These are phyloP conservation scores for Coecobrya sp. DNA, from an alignment of 2,888 invertebrate genomes.

Conservation along the genomic window DNA sequence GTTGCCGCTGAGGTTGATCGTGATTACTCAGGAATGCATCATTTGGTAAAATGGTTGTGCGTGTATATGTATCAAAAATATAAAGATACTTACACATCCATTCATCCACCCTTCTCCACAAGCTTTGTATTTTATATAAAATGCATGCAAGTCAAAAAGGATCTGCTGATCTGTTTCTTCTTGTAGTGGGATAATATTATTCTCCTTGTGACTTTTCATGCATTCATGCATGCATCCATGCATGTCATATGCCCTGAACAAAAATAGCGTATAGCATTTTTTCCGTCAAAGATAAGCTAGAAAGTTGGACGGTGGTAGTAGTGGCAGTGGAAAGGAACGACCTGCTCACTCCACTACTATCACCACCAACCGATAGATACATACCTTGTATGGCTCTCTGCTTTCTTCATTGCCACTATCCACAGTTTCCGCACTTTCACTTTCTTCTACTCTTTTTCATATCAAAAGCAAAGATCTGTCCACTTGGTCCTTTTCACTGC, in stretches of 20 bases:
- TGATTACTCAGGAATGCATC: conserved; percentile 43
- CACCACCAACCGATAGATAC: not conserved
- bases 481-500: conserved; percentile 69
- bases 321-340: not conserved
- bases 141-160: not conserved
- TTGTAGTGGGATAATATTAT: conserved; percentile 1
- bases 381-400: not conserved
- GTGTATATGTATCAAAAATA: not conserved
- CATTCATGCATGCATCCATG: conserved; percentile 22
- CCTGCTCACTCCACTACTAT: not conserved
- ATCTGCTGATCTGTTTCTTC: conserved; percentile 18
- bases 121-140: not conserved
- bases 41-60: not conserved
- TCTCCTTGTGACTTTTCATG: conserved; percentile 16
- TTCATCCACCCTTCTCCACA: not conserved
- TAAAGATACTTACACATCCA: not conserved
- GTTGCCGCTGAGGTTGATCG: not conserved
- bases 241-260: not conserved
- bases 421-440: conserved; percentile 68
- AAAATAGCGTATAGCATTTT: not conserved
- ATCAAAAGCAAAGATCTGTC: conserved; percentile 77
- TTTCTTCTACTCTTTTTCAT: conserved; percentile 59
- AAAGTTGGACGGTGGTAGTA: not conserved
- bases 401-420: conserved; percentile 27
- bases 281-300: not conserved